Evolutionary conservation across 2,888 invertebrate species (phyloP).

Genomic region (Drosophila diplacantha): DNA sequence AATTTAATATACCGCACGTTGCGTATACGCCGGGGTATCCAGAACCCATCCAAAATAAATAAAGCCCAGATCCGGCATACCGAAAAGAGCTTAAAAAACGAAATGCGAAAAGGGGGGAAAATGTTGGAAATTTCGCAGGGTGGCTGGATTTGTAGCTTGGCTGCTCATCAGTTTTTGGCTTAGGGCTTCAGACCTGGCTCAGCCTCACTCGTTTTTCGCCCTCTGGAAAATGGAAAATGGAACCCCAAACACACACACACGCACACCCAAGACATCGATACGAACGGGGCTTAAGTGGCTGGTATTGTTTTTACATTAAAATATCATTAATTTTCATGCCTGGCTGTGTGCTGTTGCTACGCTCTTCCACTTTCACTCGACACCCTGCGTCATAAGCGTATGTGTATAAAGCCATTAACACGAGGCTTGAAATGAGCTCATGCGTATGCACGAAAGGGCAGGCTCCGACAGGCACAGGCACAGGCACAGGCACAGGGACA

Average conservation of each 20-base stretch:
- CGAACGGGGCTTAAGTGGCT: slow-evolving; percentile 67
- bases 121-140: not conserved
- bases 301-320: slow-evolving; percentile 72
- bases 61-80: slow-evolving; percentile 7
- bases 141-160: slow-evolving; percentile 12
- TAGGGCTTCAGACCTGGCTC: slow-evolving; percentile 19
- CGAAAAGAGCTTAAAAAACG: not conserved
- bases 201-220: slow-evolving; percentile 32
- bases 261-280: slow-evolving; percentile 22
- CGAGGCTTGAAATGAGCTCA: slow-evolving; percentile 41
- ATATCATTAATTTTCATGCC: slow-evolving; percentile 69
- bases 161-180: slow-evolving; percentile 38
- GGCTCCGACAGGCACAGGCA: not conserved
- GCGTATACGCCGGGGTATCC: slow-evolving; percentile 34
- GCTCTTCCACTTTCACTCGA: slow-evolving; percentile 16
- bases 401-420: slow-evolving; percentile 52
- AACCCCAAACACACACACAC: slow-evolving; percentile 3
- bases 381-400: slow-evolving; percentile 24
- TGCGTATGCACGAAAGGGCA: slow-evolving; percentile 17
- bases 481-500: not conserved
- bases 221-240: slow-evolving; percentile 47
- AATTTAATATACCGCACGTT: slow-evolving; percentile 35
- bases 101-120: not conserved
- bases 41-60: not conserved
- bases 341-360: slow-evolving; percentile 27